Percentiles rank a stretch among this genome's conserved stretches.
These are phyloP conservation scores for Trichogramma pretiosum DNA, from an alignment of 1,140 invertebrate genomes.

Conservation along the genomic window DNA sequence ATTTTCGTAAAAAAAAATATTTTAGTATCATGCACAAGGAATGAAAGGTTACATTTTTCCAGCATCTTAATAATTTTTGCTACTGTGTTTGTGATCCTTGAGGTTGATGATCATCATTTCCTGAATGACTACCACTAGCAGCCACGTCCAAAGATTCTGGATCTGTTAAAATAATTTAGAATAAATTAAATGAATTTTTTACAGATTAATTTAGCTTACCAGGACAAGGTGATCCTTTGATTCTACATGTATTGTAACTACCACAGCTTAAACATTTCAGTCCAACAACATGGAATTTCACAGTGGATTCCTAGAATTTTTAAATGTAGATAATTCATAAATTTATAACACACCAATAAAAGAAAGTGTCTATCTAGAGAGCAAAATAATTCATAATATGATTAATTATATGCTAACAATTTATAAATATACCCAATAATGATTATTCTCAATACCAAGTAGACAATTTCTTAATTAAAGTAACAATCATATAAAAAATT, in stretches of 20 bases:
- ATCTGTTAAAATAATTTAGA: conserved; percentile 25
- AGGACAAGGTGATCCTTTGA: conserved; percentile 50
- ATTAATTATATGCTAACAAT: too few relatives aligned
- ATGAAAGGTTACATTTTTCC: conserved; percentile 13
- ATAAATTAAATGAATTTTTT: too few relatives aligned
- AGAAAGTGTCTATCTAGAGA: too few relatives aligned
- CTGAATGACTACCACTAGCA: conserved; percentile 25
- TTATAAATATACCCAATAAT: too few relatives aligned
- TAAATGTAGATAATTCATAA: conserved; percentile 10
- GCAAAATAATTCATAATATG: too few relatives aligned
- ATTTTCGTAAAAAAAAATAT: conserved; percentile 9
- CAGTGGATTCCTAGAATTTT: conserved; percentile 58
- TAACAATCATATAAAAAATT: background rate
- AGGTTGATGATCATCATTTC: conserved; percentile 26
- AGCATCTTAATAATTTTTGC: conserved; percentile 9
- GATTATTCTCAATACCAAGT: too few relatives aligned
- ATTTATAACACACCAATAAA: conserved; percentile 1
- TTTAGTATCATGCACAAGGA: conserved; percentile 13
- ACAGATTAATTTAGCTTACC: conserved; percentile 23
- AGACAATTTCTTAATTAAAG: background rate
- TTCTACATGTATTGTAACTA: conserved; percentile 77
- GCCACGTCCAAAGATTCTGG: conserved; percentile 28
- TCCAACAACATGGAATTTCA: conserved; percentile 76
- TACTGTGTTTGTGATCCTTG: conserved; percentile 19
- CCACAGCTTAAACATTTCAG: conserved; percentile 75